Base-by-base conservation (phyloP, 2,113 vertebrate species). In the Erythrocercus mccallii region DNA sequence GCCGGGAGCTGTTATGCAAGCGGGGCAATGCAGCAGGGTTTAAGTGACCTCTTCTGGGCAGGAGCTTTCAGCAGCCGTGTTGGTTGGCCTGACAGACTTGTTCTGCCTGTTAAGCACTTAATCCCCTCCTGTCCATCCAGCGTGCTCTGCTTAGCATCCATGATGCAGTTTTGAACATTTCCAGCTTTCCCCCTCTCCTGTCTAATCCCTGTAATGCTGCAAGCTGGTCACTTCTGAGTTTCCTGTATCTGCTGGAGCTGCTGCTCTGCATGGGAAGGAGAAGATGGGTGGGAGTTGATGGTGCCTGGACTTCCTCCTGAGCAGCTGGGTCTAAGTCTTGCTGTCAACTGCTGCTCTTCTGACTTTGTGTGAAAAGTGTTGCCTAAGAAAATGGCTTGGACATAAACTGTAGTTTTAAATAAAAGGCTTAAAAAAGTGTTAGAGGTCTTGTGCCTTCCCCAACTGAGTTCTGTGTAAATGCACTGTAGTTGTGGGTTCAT, bases 101-200 rank as follows among this genome's bases (percentile, higher is more conserved):
- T 35, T 94, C 74, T 93, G 82, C 35, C 47, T 86, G 91, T 40
- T 97, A 96, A 97, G 88, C 51, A 64, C 83, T 95, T 96, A 97
- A 97, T 97, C 96, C 83, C 80, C 86, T 97, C 86, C 94, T 97
- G 91, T 77, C 62, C 64, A 62, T 73, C 54, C 60, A 58, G 42
- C 6, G 44, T 44, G 51, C 64, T 96, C 60, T 92, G 86, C 18
- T 86, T 94, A 93, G 91, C 69, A 48, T 88, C 88, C 47, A 11
- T 48, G 80, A 71, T 94, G 83, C 51, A 47, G 69, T 94, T 94
- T 86, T 44, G 72, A 73, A 50, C 11, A 38, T 92, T 93, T 66
- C 86, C 58, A 38, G 88, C 50, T 90, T 92, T 95, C 7, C 4
- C 57, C 21, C 54, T 73, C 21, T 90, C 19, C 27, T 31, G 13